A percentile compares a stretch with the other conserved stretches of the same genome.
phyloP scores from a whole-genome alignment of 2,888 invertebrate species.

The Apamea monoglypha region DNA sequence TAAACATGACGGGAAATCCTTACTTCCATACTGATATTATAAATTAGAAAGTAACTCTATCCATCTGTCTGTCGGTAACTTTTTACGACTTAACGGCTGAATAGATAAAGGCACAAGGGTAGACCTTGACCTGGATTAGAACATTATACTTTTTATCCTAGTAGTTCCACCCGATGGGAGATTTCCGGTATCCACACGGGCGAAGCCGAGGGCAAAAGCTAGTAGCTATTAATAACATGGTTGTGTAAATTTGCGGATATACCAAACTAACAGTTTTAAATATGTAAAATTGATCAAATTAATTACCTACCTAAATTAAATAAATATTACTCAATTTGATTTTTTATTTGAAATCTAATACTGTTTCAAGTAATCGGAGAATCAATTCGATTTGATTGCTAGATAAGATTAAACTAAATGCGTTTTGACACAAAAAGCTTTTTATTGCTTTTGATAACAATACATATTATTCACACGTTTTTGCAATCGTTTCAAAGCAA shows the following conservation, averaged over 20 bases:
- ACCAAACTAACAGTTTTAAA: background rate
- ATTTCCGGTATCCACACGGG: too few relatives aligned
- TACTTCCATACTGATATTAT: too few relatives aligned
- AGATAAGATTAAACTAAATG: conserved; percentile 28
- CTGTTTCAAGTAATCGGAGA: conserved; percentile 17
- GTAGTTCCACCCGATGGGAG: too few relatives aligned
- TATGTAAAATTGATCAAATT: background rate
- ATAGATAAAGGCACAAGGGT: too few relatives aligned
- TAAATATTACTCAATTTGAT: conserved; percentile 7
- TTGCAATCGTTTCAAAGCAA: conserved; percentile 13
- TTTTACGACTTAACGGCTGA: too few relatives aligned
- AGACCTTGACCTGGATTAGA: too few relatives aligned
- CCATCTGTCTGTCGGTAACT: too few relatives aligned
- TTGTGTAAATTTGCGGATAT: background rate
- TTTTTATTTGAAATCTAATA: conserved; percentile 14
- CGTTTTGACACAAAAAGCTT: conserved; percentile 19
- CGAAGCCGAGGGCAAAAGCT: too few relatives aligned
- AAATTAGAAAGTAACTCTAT: too few relatives aligned
- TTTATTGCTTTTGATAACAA: conserved; percentile 46
- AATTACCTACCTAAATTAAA: background rate
- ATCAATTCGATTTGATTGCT: conserved; percentile 35
- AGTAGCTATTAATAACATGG: too few relatives aligned
- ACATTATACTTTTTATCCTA: too few relatives aligned
- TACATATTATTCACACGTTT: conserved; percentile 39
- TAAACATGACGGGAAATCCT: too few relatives aligned